Evolutionary conservation across 2,797 vertebrate species (phyloP), one percentile per base, ranked within the genome.

Genomic region (Hipposideros larvatus): DNA sequence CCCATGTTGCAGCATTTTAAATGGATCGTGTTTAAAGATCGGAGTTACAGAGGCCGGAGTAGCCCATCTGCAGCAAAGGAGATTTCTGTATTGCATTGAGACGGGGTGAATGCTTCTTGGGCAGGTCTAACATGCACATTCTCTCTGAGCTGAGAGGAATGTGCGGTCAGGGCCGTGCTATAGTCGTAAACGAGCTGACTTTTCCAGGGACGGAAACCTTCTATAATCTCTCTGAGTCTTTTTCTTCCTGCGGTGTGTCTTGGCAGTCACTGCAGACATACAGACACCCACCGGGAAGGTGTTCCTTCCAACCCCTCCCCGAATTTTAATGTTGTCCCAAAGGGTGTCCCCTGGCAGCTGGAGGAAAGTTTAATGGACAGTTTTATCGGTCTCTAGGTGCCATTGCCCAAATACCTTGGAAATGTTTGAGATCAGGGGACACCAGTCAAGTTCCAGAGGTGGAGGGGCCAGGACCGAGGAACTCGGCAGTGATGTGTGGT

Each of bases 1-100:
- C 26, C 34, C 24, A 61, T 88, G 92, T 96, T 46, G 31, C 92
- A 95, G 95, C 95, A 86, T 90, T 96, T 97, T 97, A 92, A 75
- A 91, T 94, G n/a, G 87, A 96, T 73, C 7, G 26, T 57, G 75
- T 31, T 93, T 96, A 78, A 74, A 91, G 95, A 51, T 75, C 2
- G 22, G 31, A 26, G 6, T 66, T 9, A 16, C 11, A 4, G 73
- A 43, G 80, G 68, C 63, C 3, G 63, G 80, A 83, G 88, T 48
- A 57, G 75, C 71, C 53, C 2, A 4, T 21, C 2, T 18, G 57
- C 28, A 4, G 34, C 46, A 53, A 13, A 48, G 78, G 57, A 34
- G 24, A n/a, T 9, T 66, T 65, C 26, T 7, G 46, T 70, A 6
- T 48, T 19, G 53, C 1, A 2, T 28, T 28, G 3, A 14, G 82